phyloP scores from a whole-genome alignment of 2,888 invertebrate genomes.

The Dorcus parallelipipedus region DNA sequence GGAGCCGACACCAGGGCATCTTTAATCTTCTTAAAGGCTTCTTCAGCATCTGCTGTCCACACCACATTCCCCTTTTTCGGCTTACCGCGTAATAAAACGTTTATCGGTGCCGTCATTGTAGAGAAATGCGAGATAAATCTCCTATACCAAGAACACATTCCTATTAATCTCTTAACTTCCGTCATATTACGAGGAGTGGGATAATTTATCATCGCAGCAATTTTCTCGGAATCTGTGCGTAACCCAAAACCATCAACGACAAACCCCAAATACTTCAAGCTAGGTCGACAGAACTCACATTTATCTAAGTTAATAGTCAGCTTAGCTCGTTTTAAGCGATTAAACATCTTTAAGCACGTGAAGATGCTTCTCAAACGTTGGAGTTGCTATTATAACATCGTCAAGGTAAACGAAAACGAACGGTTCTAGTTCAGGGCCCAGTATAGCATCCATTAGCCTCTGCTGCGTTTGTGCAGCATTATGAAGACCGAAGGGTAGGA shows the following conservation, averaged over 20 bases:
- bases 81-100: conserved; percentile 23
- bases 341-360: conserved; percentile 21
- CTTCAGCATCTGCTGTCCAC: conserved; percentile 27
- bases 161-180: too few relatives aligned
- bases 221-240: too few relatives aligned
- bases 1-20: conserved; percentile 26
- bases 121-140: too few relatives aligned
- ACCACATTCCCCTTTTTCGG: conserved; percentile 20
- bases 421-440: conserved; percentile 13
- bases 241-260: too few relatives aligned
- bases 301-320: conserved; percentile 29
- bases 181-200: too few relatives aligned
- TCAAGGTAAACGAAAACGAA: conserved; percentile 25
- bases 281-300: too few relatives aligned
- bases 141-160: too few relatives aligned
- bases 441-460: conserved; percentile 19
- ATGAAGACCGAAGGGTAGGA: conserved; percentile 24
- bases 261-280: too few relatives aligned
- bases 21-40: conserved; percentile 29
- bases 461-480: conserved; percentile 25
- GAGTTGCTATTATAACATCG: conserved; percentile 28
- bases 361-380: conserved; percentile 18
- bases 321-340: conserved; percentile 19
- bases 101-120: too few relatives aligned
- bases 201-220: too few relatives aligned